These are phyloP conservation scores for Corvus cornix DNA, from an alignment of 2,113 vertebrate genomes.

Conservation along the genomic window DNA sequence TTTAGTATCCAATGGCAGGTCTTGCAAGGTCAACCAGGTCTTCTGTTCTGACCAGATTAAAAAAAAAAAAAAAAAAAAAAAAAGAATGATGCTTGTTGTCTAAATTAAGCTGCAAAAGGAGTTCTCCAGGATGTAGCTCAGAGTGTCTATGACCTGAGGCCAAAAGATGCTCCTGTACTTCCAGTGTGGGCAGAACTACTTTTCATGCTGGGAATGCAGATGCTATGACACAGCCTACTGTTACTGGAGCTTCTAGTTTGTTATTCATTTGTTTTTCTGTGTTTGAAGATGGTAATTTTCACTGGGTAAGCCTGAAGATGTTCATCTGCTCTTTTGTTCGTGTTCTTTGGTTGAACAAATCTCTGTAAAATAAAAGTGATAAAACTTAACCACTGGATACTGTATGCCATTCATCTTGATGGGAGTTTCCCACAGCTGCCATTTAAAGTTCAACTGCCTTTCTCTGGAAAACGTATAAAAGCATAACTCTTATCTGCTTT, in stretches of 20 bases:
- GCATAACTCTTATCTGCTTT: not conserved
- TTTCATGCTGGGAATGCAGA: slow-evolving; percentile 39
- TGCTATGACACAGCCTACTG: slow-evolving; percentile 43
- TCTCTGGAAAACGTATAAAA: not conserved
- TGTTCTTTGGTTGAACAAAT: not conserved
- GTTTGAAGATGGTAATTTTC: slow-evolving; percentile 26
- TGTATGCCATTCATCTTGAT: not conserved
- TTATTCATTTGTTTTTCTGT: slow-evolving; percentile 18
- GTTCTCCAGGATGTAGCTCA: not conserved
- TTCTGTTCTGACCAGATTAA: not conserved
- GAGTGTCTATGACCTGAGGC: not conserved
- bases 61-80: not conserved
- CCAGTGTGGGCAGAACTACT: not conserved
- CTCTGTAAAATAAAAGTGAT: not conserved
- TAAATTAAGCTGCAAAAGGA: not conserved
- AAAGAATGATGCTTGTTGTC: not conserved
- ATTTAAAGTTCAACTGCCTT: not conserved
- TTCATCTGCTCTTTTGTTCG: not conserved
- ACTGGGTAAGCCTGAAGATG: not conserved
- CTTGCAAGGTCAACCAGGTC: not conserved
- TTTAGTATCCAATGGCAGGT: not conserved
- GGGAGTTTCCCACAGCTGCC: not conserved
- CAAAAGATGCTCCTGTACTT: not conserved
- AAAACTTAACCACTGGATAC: not conserved
- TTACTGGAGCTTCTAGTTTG: not conserved